phyloP scores from a whole-genome alignment of 1,140 invertebrate genomes.

The Macrobrachium nipponense region DNA sequence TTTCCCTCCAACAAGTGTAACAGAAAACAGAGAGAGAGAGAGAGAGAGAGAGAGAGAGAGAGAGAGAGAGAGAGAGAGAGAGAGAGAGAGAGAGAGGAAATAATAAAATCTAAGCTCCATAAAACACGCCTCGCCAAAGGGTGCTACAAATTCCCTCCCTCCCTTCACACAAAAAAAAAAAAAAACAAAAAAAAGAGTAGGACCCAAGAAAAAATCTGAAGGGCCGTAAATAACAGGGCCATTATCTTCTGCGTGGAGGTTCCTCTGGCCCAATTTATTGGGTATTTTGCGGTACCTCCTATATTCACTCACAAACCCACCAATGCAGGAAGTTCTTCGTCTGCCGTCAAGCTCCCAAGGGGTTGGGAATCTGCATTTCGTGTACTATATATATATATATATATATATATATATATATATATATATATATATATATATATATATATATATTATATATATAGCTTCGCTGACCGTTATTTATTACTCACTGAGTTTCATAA shows the following conservation, averaged over 20 bases:
- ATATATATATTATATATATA: too few species aligned
- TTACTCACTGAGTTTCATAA: too few species aligned
- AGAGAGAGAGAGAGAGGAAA: constrained; percentile 14
- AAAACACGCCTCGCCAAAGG: constrained; percentile 36
- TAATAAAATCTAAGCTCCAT: constrained; percentile 40
- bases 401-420: too few species aligned
- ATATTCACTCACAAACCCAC: background rate
- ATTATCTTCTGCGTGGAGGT: constrained; percentile 55
- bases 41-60: background rate
- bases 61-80: background rate
- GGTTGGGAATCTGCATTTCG: too few species aligned
- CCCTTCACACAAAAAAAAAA: too few species aligned
- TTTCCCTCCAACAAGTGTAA: background rate
- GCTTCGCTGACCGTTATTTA: too few species aligned
- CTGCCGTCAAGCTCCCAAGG: background rate
- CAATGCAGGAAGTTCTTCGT: constrained; percentile 1
- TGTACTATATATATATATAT: too few species aligned
- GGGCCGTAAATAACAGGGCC: constrained; percentile 54
- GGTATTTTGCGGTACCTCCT: constrained; percentile 20
- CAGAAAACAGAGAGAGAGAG: background rate
- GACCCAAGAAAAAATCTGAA: constrained; percentile 46
- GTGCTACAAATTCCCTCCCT: constrained; percentile 12
- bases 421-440: too few species aligned
- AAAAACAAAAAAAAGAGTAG: background rate
- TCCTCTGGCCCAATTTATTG: constrained; percentile 53